Evolutionary conservation across 2,888 invertebrate genomes (phyloP).

Genomic region (Hemistola chrysoprasaria): DNA sequence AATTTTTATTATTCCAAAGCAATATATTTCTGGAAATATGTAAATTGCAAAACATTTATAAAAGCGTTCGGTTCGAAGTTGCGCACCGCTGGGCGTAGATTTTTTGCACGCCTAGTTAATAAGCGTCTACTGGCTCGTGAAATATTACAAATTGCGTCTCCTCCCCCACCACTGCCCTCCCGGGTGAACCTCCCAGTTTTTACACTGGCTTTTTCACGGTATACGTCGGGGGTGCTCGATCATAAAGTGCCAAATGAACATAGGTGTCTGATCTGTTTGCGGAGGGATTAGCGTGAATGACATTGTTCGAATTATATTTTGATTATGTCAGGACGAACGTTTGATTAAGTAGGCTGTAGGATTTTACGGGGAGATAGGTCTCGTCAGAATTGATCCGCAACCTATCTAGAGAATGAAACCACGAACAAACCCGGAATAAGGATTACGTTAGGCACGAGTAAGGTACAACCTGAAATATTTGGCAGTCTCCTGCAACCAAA

Average conservation of each 20-base stretch:
- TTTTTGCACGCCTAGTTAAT: slow-evolving; percentile 81
- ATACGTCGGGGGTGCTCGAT: slow-evolving; percentile 56
- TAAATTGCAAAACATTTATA: too few relatives aligned
- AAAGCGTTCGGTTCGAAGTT: slow-evolving; percentile 41
- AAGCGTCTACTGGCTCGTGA: slow-evolving; percentile 82
- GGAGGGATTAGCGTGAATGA: slow-evolving; percentile 20
- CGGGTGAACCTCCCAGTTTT: slow-evolving; percentile 54
- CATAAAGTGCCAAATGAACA: slow-evolving; percentile 61
- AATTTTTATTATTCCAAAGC: too few relatives aligned
- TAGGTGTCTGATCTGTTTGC: slow-evolving; percentile 36
- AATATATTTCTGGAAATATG: too few relatives aligned
- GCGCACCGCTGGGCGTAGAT: slow-evolving; percentile 52
- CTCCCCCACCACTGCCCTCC: slow-evolving; percentile 41
- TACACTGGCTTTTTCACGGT: slow-evolving; percentile 63
- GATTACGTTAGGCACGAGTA: too few relatives aligned
- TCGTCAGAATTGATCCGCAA: too few relatives aligned
- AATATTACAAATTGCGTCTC: slow-evolving; percentile 81
- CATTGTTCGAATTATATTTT: slow-evolving; percentile 16
- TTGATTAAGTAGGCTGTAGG: too few relatives aligned
- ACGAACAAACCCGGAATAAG: too few relatives aligned
- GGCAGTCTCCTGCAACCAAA: too few relatives aligned
- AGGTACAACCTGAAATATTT: too few relatives aligned
- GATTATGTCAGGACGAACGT: slow-evolving; percentile 1
- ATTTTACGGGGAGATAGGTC: too few relatives aligned
- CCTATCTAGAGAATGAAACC: too few relatives aligned